Conservation (phyloP, 2,888 invertebrate species). For the Thymelicus acteon region DNA sequence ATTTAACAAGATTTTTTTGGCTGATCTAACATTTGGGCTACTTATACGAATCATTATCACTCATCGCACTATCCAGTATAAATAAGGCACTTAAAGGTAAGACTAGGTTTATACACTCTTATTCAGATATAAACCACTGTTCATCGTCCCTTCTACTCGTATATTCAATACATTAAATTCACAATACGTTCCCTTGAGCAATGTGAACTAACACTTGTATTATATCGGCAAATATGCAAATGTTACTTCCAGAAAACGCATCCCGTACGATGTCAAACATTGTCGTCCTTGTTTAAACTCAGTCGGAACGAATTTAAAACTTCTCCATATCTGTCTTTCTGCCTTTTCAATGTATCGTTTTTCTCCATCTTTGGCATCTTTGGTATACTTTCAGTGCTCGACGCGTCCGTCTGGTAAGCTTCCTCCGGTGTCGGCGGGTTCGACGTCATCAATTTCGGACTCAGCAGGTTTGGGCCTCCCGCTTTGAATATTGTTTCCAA, state of each 20-base stretch:
- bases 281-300: constrained; percentile 70
- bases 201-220: background rate
- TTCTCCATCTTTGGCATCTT: constrained; percentile 72
- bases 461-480: constrained; percentile 65
- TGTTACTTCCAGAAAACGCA: background rate
- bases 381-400: constrained; percentile 66
- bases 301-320: constrained; percentile 75
- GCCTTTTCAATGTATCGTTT: constrained; percentile 76
- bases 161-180: constrained; percentile 27
- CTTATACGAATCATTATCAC: constrained; percentile 29
- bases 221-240: background rate
- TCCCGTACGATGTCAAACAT: constrained; percentile 49
- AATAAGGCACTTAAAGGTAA: constrained; percentile 69
- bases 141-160: background rate
- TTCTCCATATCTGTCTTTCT: constrained; percentile 71
- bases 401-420: constrained; percentile 62
- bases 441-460: constrained; percentile 68
- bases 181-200: constrained; percentile 9
- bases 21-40: constrained; percentile 23
- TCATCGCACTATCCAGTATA: constrained; percentile 43
- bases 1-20: background rate
- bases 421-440: constrained; percentile 74
- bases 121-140: constrained; percentile 26
- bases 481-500: constrained; percentile 71
- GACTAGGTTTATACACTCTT: constrained; percentile 62